Conservation (phyloP, 1,140 invertebrate species). For the Lithobius niger region DNA sequence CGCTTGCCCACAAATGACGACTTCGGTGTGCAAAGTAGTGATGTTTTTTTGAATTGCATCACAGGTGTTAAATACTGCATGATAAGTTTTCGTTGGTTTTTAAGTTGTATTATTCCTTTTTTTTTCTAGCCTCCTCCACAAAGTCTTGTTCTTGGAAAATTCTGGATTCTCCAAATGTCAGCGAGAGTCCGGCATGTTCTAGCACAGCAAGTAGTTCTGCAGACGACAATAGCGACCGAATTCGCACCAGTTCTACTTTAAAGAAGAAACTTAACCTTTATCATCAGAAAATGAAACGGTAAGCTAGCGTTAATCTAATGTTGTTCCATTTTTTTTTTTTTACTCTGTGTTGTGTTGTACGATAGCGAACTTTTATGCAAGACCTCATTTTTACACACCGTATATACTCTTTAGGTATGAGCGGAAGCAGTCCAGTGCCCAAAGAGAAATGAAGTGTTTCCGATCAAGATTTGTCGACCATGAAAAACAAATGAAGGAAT, state of each 20-base stretch:
- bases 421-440: background rate
- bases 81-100: no score
- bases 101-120: no score
- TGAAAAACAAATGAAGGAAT: conserved; percentile 67
- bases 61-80: background rate
- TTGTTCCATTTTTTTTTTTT: no score
- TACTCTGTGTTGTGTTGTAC: no score
- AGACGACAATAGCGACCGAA: conserved; percentile 22
- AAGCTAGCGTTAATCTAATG: no score
- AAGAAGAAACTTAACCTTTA: conserved; percentile 71
- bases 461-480: conserved; percentile 54
- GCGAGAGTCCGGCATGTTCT: conserved; percentile 27
- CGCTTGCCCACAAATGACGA: background rate
- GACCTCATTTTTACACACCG: no score
- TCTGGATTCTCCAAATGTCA: conserved; percentile 4
- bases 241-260: conserved; percentile 29
- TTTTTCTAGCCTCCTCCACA: background rate
- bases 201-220: conserved; percentile 45
- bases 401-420: conserved; percentile 50
- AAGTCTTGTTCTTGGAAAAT: conserved; percentile 7
- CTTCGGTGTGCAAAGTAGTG: background rate
- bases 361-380: no score
- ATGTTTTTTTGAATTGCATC: background rate
- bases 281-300: conserved; percentile 74
- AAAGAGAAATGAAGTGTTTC: conserved; percentile 49